Percentiles rank a stretch among this genome's conserved stretches.
Conservation (phyloP, 2,113 vertebrate species). For the Thymallus thymallus region DNA sequence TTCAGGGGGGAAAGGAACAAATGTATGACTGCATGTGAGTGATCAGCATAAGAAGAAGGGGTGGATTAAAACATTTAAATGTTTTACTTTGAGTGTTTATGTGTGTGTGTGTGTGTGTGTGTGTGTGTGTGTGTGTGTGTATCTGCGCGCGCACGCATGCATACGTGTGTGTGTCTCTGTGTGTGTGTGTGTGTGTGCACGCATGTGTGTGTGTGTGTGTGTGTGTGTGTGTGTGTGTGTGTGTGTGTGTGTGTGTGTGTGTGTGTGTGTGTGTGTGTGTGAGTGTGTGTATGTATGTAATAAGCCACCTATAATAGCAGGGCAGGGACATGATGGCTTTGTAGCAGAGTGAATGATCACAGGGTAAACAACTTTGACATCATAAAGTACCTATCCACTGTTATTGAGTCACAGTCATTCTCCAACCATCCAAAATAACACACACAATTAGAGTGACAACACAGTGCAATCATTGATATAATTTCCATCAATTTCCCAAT, state of each 20-base stretch:
- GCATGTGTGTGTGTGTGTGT: neutral
- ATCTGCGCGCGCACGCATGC: no score
- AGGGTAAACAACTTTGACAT: neutral
- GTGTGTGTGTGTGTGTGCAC: conserved; percentile 3
- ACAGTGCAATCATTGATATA: no score
- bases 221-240: conserved; percentile 6
- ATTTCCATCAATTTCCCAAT: no score
- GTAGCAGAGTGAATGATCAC: neutral
- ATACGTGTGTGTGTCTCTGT: conserved; percentile 6
- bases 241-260: conserved; percentile 1
- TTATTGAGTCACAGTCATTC: neutral
- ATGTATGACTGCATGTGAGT: neutral
- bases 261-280: neutral
- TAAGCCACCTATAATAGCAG: neutral
- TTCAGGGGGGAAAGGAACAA: neutral
- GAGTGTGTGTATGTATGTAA: neutral
- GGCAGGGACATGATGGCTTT: neutral
- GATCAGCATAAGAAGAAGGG: no score
- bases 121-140: neutral
- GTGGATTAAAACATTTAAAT: no score
- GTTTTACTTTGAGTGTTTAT: neutral
- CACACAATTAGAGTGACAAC: neutral
- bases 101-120: conserved; percentile 2
- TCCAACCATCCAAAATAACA: neutral
- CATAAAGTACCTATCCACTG: neutral